phyloP scores from a whole-genome alignment of 1,140 invertebrate species.

The Musca domestica region DNA sequence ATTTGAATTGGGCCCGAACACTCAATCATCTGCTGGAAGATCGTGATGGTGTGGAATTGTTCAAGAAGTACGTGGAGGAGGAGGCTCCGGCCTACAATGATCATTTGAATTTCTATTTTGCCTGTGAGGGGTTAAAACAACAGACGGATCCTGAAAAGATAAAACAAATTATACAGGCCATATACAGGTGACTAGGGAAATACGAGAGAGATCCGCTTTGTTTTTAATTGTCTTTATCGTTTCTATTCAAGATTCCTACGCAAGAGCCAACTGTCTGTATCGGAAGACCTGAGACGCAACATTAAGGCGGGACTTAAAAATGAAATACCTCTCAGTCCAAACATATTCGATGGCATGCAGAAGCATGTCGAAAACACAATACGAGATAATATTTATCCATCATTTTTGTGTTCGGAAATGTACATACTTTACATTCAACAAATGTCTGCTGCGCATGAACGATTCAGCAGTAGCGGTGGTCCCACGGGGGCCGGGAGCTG shows the following conservation, averaged over 20 bases:
- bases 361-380: slow-evolving; percentile 75
- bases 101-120: slow-evolving; percentile 86
- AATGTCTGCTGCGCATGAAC: slow-evolving; percentile 49
- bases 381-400: slow-evolving; percentile 81
- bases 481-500: slow-evolving; percentile 26
- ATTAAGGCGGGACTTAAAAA: slow-evolving; percentile 67
- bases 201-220: background rate
- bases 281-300: slow-evolving; percentile 71
- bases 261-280: slow-evolving; percentile 78
- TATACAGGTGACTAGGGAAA: slow-evolving; percentile 64
- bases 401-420: slow-evolving; percentile 86
- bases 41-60: slow-evolving; percentile 80
- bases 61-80: slow-evolving; percentile 77
- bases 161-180: slow-evolving; percentile 74
- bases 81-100: slow-evolving; percentile 76
- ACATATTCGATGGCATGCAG: slow-evolving; percentile 63
- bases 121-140: slow-evolving; percentile 83
- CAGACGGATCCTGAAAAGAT: slow-evolving; percentile 71
- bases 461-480: slow-evolving; percentile 37
- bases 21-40: slow-evolving; percentile 79
- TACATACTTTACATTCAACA: slow-evolving; percentile 83
- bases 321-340: slow-evolving; percentile 58
- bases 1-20: slow-evolving; percentile 82
- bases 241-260: slow-evolving; percentile 68
- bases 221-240: slow-evolving; percentile 11